Conservation (phyloP, 2,797 vertebrate genomes). For the Siniperca undulata region DNA sequence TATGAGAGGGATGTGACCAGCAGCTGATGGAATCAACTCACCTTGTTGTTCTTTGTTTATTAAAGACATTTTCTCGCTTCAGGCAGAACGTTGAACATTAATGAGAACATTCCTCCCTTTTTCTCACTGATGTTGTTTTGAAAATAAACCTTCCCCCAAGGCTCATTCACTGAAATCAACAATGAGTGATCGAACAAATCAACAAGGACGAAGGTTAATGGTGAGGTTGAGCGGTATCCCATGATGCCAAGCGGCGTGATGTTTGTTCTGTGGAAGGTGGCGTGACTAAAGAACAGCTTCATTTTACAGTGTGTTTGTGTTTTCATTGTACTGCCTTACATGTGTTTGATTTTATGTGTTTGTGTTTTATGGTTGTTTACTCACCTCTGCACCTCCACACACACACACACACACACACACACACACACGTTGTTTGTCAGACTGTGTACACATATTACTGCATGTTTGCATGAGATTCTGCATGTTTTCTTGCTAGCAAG, state of each 20-base stretch:
- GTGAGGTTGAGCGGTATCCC: slow-evolving; percentile 9
- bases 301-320: slow-evolving; percentile 16
- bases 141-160: slow-evolving; percentile 9
- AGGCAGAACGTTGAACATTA: neutral
- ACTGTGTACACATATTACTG: slow-evolving; percentile 42
- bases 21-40: neutral
- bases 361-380: slow-evolving; percentile 34
- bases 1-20: neutral
- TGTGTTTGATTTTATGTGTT: slow-evolving; percentile 26
- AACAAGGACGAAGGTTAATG: neutral
- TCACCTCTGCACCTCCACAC: slow-evolving; percentile 14
- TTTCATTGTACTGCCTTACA: neutral
- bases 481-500: slow-evolving; percentile 43
- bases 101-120: neutral
- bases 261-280: neutral
- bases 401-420: slow-evolving; percentile 12
- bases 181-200: neutral
- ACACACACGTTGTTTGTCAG: neutral
- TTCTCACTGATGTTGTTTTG: too few relatives aligned
- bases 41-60: slow-evolving; percentile 1
- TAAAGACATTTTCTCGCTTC: neutral
- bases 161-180: neutral
- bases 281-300: slow-evolving; percentile 11
- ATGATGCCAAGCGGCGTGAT: slow-evolving; percentile 25
- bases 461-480: slow-evolving; percentile 52